phyloP scores from a whole-genome alignment of 2,113 vertebrate genomes.

The Chloropsis cyanopogon region DNA sequence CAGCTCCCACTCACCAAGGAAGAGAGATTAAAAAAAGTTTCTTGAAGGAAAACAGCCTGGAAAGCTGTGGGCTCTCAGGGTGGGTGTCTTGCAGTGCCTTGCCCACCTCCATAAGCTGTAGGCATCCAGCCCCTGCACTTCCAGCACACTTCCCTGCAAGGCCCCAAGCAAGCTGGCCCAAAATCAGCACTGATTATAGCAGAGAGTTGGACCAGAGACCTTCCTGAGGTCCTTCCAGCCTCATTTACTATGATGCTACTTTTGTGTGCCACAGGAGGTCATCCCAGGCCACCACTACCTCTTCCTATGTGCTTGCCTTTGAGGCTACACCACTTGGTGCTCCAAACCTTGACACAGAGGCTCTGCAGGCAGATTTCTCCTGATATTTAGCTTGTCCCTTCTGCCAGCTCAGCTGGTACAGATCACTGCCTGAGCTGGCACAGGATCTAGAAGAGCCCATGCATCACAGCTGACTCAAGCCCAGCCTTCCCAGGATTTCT shows the following conservation, averaged over 20 bases:
- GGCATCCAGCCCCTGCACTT: background rate
- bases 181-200: background rate
- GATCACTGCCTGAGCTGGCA: background rate
- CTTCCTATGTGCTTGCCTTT: background rate
- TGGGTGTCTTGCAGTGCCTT: rapidly evolving
- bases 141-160: background rate
- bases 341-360: background rate
- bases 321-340: background rate
- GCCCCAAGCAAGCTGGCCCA: background rate
- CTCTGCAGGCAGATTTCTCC: background rate
- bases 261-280: background rate
- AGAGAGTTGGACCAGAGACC: background rate
- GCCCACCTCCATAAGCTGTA: background rate
- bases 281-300: background rate
- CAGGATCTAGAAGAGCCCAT: background rate
- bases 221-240: background rate
- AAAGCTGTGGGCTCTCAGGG: background rate
- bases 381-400: background rate
- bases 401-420: background rate
- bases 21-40: background rate
- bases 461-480: background rate
- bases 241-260: background rate
- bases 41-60: background rate
- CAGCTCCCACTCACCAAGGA: background rate
- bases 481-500: background rate